Base-by-base conservation (phyloP, 2,797 vertebrate genomes). In the Eptatretus atami region DNA sequence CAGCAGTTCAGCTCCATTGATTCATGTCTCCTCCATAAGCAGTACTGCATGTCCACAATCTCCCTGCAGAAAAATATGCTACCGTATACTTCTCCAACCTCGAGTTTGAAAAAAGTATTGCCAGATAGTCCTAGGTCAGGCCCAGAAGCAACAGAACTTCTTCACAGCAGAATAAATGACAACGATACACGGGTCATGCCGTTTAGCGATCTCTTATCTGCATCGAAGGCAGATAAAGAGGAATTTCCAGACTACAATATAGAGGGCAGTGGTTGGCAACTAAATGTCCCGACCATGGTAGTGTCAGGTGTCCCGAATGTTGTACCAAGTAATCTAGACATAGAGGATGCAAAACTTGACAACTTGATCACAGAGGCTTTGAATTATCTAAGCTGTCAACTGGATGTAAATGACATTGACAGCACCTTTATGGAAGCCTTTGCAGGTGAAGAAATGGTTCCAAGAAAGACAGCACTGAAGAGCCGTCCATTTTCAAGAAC, bases 351-450 rank as follows among this genome's bases (percentile, higher is more conserved):
- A 67, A 96, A 95, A 72, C 77, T 99, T 69, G 92, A 99, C 74
- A 94, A 86, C 70, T 76, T 99, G 67, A 99, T 99, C 73, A 94
- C 84, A 0, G 92, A 99, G 74, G 83, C 92, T 1, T 76, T 99
- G 70, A 92, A 87, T 0, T 83, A 87, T 54, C 73, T 98, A 66
- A 84, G 77, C 10, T 87, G 90, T 76, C 90, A 93, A 67, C 86
- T 85, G 0, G 88, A 96, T 69, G 94, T 78, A 69, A 80, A 82
- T 0, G 92, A 98, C 70, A 93, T 99, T 24, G 92, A 99, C 74
- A 96, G 88, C 74, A 95, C 86, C 75, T 99, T 99, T 70, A 96
- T 99, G 10, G 92, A 99, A 1, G 92, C 85, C 3, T 99, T 99
- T 19, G 77, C 75, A 0, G 90, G 96, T 0, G 92, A 99, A 73